Evolutionary conservation across 1,140 invertebrate species (phyloP).

Genomic region (Globodera rostochiensis): DNA sequence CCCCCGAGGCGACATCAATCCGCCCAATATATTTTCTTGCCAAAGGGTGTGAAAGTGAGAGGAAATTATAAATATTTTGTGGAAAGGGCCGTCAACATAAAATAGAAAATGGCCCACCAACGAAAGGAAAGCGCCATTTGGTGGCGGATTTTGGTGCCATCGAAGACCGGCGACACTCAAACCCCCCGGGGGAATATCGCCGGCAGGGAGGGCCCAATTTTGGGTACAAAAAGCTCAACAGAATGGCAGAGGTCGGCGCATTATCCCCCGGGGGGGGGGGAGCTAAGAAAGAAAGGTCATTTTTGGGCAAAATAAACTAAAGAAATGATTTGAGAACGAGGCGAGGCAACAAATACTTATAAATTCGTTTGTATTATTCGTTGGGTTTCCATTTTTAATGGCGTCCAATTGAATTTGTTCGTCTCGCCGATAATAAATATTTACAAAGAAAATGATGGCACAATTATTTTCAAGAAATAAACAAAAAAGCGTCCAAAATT

Average conservation of each 20-base stretch:
- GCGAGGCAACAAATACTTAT: too few species aligned
- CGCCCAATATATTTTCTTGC: too few species aligned
- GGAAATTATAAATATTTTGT: not conserved
- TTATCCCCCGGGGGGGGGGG: not conserved
- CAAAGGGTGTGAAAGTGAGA: not conserved
- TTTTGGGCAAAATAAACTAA: not conserved
- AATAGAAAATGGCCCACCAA: not conserved
- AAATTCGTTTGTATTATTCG: too few species aligned
- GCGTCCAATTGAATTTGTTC: too few species aligned
- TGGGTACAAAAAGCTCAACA: conserved; percentile 1
- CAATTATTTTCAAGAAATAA: too few species aligned
- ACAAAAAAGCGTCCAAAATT: too few species aligned
- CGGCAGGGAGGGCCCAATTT: not conserved
- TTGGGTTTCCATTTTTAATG: too few species aligned
- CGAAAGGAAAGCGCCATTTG: not conserved
- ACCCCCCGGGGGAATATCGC: not conserved
- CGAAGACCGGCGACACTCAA: not conserved
- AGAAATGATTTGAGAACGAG: too few species aligned
- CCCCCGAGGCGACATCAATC: too few species aligned
- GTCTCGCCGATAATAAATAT: too few species aligned
- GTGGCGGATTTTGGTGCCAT: conserved; percentile 3
- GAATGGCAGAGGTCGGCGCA: not conserved
- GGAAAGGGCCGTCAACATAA: too few species aligned
- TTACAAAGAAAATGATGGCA: too few species aligned
- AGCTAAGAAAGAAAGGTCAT: not conserved